These are phyloP conservation scores for Acestrorhynchus altus DNA, from an alignment of 2,797 vertebrate genomes.

Conservation along the genomic window DNA sequence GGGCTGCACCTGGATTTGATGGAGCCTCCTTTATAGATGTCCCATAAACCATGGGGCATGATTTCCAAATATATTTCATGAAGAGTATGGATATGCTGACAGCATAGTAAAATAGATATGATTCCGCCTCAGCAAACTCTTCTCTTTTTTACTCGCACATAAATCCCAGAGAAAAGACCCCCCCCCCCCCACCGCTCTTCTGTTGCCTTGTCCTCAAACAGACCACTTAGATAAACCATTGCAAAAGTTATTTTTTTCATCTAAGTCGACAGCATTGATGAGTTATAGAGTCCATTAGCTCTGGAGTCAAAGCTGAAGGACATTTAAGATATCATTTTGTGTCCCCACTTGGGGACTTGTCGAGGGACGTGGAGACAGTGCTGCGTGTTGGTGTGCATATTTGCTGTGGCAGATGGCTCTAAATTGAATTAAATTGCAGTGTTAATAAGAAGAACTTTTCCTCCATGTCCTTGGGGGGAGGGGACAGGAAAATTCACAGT, in stretches of 20 bases:
- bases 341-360: conserved; percentile 53
- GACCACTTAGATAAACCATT: conserved; percentile 41
- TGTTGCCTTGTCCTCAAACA: conserved; percentile 32
- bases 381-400: conserved; percentile 52
- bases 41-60: conserved; percentile 57
- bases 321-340: conserved; percentile 55
- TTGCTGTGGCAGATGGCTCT: conserved; percentile 59
- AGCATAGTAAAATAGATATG: conserved; percentile 59
- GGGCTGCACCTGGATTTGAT: conserved; percentile 58
- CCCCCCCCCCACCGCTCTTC: background rate
- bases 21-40: conserved; percentile 52
- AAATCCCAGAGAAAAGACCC: conserved; percentile 39
- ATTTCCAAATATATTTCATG: conserved; percentile 59
- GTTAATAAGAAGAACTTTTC: conserved; percentile 63
- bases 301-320: conserved; percentile 57
- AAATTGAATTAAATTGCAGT: conserved; percentile 64
- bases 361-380: conserved; percentile 48
- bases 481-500: conserved; percentile 11
- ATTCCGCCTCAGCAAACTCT: conserved; percentile 49
- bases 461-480: conserved; percentile 54
- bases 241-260: conserved; percentile 41
- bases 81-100: conserved; percentile 58
- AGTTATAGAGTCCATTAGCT: conserved; percentile 56
- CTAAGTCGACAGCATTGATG: conserved; percentile 52
- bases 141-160: conserved; percentile 31